Conservation (phyloP, 2,113 vertebrate genomes). For the Ptilorrhoa leucosticta region DNA sequence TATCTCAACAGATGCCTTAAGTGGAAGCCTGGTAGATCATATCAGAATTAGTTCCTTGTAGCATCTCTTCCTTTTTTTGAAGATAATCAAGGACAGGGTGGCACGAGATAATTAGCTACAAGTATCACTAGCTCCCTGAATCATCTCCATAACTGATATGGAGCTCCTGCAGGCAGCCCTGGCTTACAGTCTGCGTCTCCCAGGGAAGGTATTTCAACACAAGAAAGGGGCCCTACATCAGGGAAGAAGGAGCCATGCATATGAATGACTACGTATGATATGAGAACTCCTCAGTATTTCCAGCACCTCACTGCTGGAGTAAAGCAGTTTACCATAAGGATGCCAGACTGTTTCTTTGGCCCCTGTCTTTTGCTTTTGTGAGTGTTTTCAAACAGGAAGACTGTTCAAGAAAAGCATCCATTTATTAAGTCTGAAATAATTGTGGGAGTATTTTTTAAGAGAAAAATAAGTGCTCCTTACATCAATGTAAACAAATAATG, state of each 20-base stretch:
- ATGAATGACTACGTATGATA: background rate
- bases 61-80: background rate
- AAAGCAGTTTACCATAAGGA: background rate
- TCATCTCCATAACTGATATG: background rate
- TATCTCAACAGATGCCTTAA: background rate
- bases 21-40: background rate
- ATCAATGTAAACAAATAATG: background rate
- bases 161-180: constrained; percentile 4
- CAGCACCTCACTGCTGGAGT: background rate
- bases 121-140: constrained; percentile 25
- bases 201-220: background rate
- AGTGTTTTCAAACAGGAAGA: background rate
- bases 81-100: constrained; percentile 17
- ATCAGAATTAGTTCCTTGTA: constrained; percentile 1
- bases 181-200: background rate
- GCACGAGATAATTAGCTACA: constrained; percentile 7
- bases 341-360: background rate
- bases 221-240: background rate
- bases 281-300: background rate
- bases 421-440: background rate
- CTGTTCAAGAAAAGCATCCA: background rate
- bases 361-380: background rate
- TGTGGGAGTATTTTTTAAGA: rapidly evolving
- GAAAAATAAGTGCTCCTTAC: background rate
- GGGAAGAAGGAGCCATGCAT: background rate